Base-by-base conservation (phyloP, 2,888 invertebrate genomes). In the Drosophila falleni region DNA sequence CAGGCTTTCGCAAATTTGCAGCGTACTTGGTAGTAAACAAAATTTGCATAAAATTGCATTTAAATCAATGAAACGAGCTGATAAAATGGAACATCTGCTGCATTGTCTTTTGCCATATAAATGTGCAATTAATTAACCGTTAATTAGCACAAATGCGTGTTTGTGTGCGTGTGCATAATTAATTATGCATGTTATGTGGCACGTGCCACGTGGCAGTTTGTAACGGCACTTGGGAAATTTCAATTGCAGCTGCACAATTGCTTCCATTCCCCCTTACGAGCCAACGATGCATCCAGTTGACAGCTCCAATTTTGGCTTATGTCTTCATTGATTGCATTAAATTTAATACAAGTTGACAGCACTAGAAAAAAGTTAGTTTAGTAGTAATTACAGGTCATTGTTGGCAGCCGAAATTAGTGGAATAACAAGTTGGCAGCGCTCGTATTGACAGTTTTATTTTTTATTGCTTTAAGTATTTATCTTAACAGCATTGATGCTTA, bases 41-140 rank as follows among this genome's bases (percentile, higher is more conserved):
- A 70, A 83, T 87, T 78, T 66, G 81, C 82, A 87, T 84, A 73
- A 81, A 77, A 72, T n/a, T 74, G 51, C 65, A 85, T 78, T 81
- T 73, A 79, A 87, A 85, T 85, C 87, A 85, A 77, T 84, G 65
- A 70, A 72, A 60, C 19, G 37, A 53, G 13, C 44, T 61, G 60
- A 55, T 44, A 58, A 55, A 78, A 47, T 66, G 66, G 49, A 81
- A 73, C 87, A 83, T 72, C 78, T 85, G 85, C 66, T 63, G 49
- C 61, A 53, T 50, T 71, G 63, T 60, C 54, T 74, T 75, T 69
- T 71, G 53, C 16, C 67, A 75, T 54, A 74, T 78, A 67, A 79
- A 78, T 78, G 74, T 72, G 74, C 73, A 75, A 75, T 87, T 85
- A 82, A 84, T 87, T 85, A 87, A 75, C 66, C 58, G 84, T 80